These are phyloP conservation scores for Acipenser oxyrinchus DNA, from an alignment of 2,797 vertebrate genomes.

Conservation along the genomic window DNA sequence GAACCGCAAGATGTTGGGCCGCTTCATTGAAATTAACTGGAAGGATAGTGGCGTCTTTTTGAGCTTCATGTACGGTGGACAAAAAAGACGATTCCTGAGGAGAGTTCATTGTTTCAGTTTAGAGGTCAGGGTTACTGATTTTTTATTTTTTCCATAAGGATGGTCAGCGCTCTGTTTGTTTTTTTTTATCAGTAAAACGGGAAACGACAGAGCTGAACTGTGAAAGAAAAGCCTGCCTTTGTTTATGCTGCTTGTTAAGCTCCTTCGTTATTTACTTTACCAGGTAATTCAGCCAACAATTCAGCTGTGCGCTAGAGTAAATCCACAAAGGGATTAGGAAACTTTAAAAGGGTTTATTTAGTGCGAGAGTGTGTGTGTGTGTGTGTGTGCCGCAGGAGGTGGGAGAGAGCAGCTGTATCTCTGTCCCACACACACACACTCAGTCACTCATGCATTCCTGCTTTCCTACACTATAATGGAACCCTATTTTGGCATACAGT, in stretches of 20 bases:
- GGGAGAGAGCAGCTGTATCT: conserved; percentile 36
- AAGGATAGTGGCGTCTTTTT: too few relatives aligned
- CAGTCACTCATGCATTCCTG: too few relatives aligned
- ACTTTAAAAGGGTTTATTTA: conserved; percentile 49
- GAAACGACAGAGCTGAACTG: not conserved
- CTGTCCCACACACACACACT: conserved; percentile 25
- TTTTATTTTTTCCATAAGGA: too few relatives aligned
- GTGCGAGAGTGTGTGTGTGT: conserved; percentile 7
- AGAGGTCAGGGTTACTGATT: too few relatives aligned
- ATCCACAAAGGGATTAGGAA: conserved; percentile 33
- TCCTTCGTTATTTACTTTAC: conserved; percentile 61
- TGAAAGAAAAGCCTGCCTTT: conserved; percentile 2
- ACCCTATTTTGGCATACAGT: conserved; percentile 16
- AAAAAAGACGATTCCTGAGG: too few relatives aligned
- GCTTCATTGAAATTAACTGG: too few relatives aligned
- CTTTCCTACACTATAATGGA: conserved; percentile 29
- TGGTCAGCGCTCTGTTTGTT: not conserved
- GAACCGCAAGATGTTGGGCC: too few relatives aligned
- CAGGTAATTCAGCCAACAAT: conserved; percentile 54
- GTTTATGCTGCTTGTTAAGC: conserved; percentile 19
- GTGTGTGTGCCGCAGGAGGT: conserved; percentile 10
- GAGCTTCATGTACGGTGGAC: too few relatives aligned
- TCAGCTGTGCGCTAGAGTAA: conserved; percentile 44
- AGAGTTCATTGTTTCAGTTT: too few relatives aligned
- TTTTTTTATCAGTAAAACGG: not conserved